Conservation (phyloP, 2,888 invertebrate species). For the Agapetus fuscipes region DNA sequence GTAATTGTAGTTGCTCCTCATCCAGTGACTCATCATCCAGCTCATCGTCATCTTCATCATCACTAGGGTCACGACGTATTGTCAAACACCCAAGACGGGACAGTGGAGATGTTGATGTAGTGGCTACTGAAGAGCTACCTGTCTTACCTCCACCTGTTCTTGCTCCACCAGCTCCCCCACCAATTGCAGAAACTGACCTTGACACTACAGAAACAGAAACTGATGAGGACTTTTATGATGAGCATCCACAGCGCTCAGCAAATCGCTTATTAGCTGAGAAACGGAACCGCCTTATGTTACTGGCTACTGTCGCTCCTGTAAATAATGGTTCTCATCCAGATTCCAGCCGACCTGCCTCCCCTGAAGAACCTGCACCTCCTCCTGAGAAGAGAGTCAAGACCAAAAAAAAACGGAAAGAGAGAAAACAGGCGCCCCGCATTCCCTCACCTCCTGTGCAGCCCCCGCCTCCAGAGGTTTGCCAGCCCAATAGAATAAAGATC, state of each 20-base stretch:
- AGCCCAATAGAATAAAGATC: conserved; percentile 41
- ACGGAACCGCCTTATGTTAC: conserved; percentile 54
- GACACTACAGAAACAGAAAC: conserved; percentile 79
- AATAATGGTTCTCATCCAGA: conserved; percentile 52
- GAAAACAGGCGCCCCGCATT: conserved; percentile 44
- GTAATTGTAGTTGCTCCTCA: conserved; percentile 74
- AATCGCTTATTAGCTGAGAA: conserved; percentile 66
- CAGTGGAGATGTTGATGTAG: conserved; percentile 43
- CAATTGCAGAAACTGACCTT: conserved; percentile 71
- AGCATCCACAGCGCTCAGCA: conserved; percentile 66
- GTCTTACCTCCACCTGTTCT: conserved; percentile 32
- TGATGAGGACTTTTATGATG: conserved; percentile 82
- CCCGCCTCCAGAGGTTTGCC: conserved; percentile 22
- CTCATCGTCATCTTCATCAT: conserved; percentile 46
- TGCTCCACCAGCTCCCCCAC: conserved; percentile 46
- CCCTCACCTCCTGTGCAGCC: conserved; percentile 33
- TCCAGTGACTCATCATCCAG: conserved; percentile 59
- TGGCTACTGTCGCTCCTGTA: conserved; percentile 53
- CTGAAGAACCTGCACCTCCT: conserved; percentile 38
- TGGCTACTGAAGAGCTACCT: conserved; percentile 39
- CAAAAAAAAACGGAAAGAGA: conserved; percentile 61
- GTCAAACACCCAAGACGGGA: conserved; percentile 34
- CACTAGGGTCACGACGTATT: conserved; percentile 38
- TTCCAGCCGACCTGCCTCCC: conserved; percentile 55
- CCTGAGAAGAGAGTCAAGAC: conserved; percentile 43